Evolutionary conservation across 1,140 invertebrate species (phyloP), one percentile per base, ranked within the genome.

Genomic region (Geopemphigus sp.): DNA sequence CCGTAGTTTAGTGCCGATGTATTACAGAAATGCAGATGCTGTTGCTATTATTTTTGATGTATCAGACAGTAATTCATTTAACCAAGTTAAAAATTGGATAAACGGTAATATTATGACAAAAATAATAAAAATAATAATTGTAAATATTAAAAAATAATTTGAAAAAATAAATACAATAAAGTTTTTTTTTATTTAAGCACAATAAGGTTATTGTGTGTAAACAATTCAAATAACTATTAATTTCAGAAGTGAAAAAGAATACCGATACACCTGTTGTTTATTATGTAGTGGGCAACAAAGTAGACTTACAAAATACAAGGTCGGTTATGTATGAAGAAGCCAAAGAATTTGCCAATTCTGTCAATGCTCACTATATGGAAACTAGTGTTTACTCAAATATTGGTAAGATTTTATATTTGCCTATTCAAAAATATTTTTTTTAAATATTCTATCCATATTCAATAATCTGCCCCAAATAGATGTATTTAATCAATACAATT

Each of bases 41-140:
- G 94, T 94, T 4, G 88, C 96, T 64, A 86, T 97, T 68, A 92
- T 96, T 0, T 97, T 94, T 85, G 95, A 97, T 85, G 88, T 97
- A 61, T 94, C 94, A 0, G 89, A 91, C 81, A 86, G 89, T 74
- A 86, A 87, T 68, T 91, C 91, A 32, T 96, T 95, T 84, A 84
- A 86, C 12, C 88, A 91, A 29, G 90, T 94, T 59, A 93, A 95
- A 85, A 87, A 85, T 6, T 95, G 94, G 94, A 91, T 94, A 2
- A 90, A 89, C 83, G 87, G 87, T 85, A 84, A 64, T n/a, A 3
- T 19, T 54, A 5, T 54, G n/a, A n/a, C n/a, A n/a, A n/a, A n/a
- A n/a, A n/a, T n/a, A n/a, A n/a, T n/a, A n/a, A n/a, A n/a, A n/a
- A n/a, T n/a, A n/a, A n/a, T n/a, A n/a, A n/a, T n/a, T n/a, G n/a